A percentile compares a stretch with the other conserved stretches of the same genome.
Evolutionary conservation across 2,113 vertebrate species (phyloP).

Genomic region (Egretta garzetta): DNA sequence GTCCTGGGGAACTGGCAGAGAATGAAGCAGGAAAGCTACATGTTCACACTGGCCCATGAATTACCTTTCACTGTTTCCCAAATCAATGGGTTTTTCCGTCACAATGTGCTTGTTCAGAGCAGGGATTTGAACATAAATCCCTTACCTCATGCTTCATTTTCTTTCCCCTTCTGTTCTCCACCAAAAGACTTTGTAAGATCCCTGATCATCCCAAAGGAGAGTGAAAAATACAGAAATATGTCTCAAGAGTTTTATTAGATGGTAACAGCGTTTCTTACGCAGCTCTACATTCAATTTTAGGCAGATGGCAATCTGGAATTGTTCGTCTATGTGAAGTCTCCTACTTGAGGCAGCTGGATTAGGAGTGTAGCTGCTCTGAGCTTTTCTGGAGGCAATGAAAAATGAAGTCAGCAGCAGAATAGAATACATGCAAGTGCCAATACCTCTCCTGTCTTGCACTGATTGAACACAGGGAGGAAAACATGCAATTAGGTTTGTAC

Average conservation of each 20-base stretch:
- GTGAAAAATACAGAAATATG: neutral
- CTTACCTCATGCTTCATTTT: neutral
- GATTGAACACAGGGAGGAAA: neutral
- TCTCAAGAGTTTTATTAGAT: neutral
- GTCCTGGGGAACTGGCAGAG: neutral
- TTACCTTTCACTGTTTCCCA: neutral
- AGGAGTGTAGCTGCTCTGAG: neutral
- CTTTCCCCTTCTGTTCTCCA: neutral
- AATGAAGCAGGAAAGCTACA: neutral
- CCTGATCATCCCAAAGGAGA: neutral
- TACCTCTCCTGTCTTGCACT: neutral
- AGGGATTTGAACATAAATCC: neutral
- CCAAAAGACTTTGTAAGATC: neutral
- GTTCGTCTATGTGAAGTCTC: neutral
- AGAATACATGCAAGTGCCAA: neutral
- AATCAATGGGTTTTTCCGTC: neutral
- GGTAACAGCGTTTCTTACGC: neutral
- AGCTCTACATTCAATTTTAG: neutral
- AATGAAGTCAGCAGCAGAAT: neutral
- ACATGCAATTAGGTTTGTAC: neutral
- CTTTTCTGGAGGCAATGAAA: neutral
- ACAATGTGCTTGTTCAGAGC: neutral
- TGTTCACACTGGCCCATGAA: neutral
- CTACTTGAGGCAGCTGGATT: neutral
- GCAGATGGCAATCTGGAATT: neutral